Evolutionary conservation across 1,140 invertebrate genomes (phyloP).

Genomic region (Ceratina australensis): DNA sequence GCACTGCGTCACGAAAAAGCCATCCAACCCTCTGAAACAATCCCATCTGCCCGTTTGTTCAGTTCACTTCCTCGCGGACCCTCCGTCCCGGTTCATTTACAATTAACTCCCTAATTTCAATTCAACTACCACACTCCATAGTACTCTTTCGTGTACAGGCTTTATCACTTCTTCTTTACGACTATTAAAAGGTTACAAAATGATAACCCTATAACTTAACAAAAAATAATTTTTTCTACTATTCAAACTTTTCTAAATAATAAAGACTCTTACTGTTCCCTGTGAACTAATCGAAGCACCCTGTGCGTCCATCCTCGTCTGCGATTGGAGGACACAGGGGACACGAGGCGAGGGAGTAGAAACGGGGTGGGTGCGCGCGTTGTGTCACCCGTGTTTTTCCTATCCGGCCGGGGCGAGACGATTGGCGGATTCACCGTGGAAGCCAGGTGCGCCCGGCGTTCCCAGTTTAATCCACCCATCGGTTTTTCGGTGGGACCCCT

Average conservation of each 20-base stretch:
- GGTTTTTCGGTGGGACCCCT: conserved; percentile 69
- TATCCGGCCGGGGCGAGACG: conserved; percentile 43
- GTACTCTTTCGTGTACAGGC: background rate
- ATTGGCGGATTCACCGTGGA: conserved; percentile 68
- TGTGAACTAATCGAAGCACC: background rate
- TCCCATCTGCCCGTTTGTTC: conserved; percentile 15
- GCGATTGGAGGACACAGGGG: conserved; percentile 34
- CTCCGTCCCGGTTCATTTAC: conserved; percentile 31
- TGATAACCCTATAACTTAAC: no score
- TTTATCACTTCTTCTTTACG: no score
- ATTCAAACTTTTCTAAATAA: no score
- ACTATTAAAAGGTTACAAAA: no score
- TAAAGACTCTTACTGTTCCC: background rate
- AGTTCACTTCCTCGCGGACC: conserved; percentile 19
- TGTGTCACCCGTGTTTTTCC: conserved; percentile 57
- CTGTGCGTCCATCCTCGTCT: background rate
- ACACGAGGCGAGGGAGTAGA: background rate
- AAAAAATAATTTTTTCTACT: no score
- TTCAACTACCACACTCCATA: background rate
- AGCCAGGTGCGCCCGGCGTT: conserved; percentile 75
- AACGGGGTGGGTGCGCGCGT: conserved; percentile 21
- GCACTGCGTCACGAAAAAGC: conserved; percentile 15
- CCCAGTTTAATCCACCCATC: conserved; percentile 76
- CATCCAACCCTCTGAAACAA: conserved; percentile 6
- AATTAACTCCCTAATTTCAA: conserved; percentile 41